Evolutionary conservation across 2,888 invertebrate species (phyloP), one percentile per base, ranked within the genome.

Genomic region (Monopis laevigella): DNA sequence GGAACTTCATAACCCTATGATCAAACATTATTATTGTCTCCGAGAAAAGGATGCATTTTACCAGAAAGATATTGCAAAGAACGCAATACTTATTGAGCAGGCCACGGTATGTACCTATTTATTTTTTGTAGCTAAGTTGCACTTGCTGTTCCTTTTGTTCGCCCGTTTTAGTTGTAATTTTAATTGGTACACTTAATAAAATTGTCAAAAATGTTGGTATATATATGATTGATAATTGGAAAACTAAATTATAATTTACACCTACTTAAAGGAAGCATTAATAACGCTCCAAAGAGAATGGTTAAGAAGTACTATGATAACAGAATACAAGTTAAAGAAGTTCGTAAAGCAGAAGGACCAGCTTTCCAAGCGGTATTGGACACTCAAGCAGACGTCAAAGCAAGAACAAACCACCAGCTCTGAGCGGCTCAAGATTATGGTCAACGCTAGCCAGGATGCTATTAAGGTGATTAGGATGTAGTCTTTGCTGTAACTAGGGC

Each of bases 371-470:
- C 70, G 70, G 12, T 73, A 82, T 46, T 66, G 68, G 48, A 74
- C 66, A 52, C 64, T 85, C 54, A 87, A 86, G 50, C 64, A 53
- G 11, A 72, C 78, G n/a, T 71, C 86, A 4, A 84, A 84, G 43
- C 47, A 59, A 1, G 78, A 82, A 41, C 68, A 78, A 44, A 67
- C 62, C 4, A 57, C 62, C 5, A 85, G 86, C 43, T 71, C 78
- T 17, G 63, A 78, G 13, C 81, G 84, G 46, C 62, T 92, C 19
- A 84, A 82, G 14, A 48, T 75, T 14, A 69, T 90, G 58, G 87
- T 86, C 7, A 83, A 87, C 34, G 65, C 74, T 26, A 88, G 89
- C 50, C 84, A 86, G 49, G 73, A 82, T 41, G 69, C 82, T 36
- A 80, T 84, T 28, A 71, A 82, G 64, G 85, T 85, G 48, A 52